Evolutionary conservation across 2,888 invertebrate species (phyloP).

Genomic region (Epinotia ramella): DNA sequence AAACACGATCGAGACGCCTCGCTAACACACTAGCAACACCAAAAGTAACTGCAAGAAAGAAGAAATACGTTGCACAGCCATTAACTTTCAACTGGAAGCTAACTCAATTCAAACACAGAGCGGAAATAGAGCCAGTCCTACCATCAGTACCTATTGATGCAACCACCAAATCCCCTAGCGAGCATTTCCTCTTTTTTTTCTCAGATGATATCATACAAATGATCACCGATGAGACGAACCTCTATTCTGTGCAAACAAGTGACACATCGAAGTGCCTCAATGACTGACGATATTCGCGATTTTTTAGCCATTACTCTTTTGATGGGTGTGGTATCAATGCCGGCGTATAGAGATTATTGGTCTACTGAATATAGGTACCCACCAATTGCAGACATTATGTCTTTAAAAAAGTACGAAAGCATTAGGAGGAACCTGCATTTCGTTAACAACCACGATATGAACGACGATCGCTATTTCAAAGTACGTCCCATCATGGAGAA

Average conservation of each 20-base stretch:
- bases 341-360: slow-evolving; percentile 27
- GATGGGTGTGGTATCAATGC: slow-evolving; percentile 26
- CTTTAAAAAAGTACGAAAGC: background rate
- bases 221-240: too few species aligned
- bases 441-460: background rate
- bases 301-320: slow-evolving; percentile 24
- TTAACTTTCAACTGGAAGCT: slow-evolving; percentile 11
- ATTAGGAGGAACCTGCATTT: slow-evolving; percentile 11
- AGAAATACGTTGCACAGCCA: slow-evolving; percentile 4
- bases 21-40: background rate
- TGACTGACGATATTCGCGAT: slow-evolving; percentile 14
- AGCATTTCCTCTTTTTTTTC: slow-evolving; percentile 5
- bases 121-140: background rate
- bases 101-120: slow-evolving; percentile 9
- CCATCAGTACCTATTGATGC: background rate
- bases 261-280: too few species aligned
- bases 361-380: slow-evolving; percentile 3
- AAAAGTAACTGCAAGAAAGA: background rate
- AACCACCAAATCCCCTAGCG: slow-evolving; percentile 3
- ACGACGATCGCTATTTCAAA: slow-evolving; percentile 11
- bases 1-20: too few species aligned
- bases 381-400: slow-evolving; percentile 1
- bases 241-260: too few species aligned
- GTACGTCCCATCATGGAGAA: too few species aligned
- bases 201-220: background rate